Conservation (phyloP, 1,140 invertebrate genomes). For the Penaeus vannamei region DNA sequence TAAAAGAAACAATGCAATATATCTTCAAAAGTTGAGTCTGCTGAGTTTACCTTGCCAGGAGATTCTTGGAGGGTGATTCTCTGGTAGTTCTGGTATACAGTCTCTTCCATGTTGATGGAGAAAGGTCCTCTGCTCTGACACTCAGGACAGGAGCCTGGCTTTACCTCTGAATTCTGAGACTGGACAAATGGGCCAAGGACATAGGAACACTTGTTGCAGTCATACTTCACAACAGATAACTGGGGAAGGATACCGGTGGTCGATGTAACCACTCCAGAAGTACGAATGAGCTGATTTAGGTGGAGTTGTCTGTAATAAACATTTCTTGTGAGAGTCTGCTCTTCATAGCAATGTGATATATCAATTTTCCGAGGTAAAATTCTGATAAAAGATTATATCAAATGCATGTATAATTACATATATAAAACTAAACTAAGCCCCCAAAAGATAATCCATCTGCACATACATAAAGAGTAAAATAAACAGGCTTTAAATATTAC, state of each 20-base stretch:
- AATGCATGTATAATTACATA: too few species aligned
- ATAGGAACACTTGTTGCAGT: slow-evolving; percentile 96
- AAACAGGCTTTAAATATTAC: slow-evolving; percentile 71
- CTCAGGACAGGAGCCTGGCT: slow-evolving; percentile 96
- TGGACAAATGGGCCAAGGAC: slow-evolving; percentile 97
- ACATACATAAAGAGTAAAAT: background rate
- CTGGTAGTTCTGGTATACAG: slow-evolving; percentile 98
- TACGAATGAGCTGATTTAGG: slow-evolving; percentile 88
- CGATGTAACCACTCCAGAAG: slow-evolving; percentile 95
- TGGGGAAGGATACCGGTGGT: slow-evolving; percentile 97
- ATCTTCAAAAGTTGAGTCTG: too few species aligned
- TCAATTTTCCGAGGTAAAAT: too few species aligned
- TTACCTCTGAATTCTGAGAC: slow-evolving; percentile 92
- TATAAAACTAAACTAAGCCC: too few species aligned
- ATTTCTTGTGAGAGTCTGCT: slow-evolving; percentile 8
- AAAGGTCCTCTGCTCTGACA: slow-evolving; percentile 98
- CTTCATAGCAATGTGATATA: slow-evolving; percentile 59
- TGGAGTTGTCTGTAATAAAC: slow-evolving; percentile 86
- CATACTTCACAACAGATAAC: slow-evolving; percentile 95
- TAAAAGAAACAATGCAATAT: too few species aligned
- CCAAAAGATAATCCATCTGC: background rate
- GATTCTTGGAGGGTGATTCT: slow-evolving; percentile 98
- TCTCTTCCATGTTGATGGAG: slow-evolving; percentile 95
- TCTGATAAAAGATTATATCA: too few species aligned
- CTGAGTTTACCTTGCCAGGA: slow-evolving; percentile 77